phyloP scores from a whole-genome alignment of 2,113 vertebrate species.

The Anthoscopus minutus region DNA sequence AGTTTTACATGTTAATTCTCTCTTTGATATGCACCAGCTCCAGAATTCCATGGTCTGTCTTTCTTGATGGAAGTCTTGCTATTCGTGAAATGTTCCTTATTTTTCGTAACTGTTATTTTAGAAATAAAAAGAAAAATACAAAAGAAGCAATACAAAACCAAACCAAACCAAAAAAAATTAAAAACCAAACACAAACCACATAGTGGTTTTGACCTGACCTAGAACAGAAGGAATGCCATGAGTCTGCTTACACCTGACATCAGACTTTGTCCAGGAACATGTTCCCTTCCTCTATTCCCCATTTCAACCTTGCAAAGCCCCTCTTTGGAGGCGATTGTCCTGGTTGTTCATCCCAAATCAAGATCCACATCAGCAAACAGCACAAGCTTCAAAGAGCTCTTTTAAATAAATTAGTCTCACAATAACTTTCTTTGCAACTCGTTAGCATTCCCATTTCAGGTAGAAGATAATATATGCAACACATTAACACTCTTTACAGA shows the following conservation, averaged over 20 bases:
- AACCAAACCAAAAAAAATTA: no score
- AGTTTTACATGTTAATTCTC: neutral
- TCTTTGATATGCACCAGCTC: neutral
- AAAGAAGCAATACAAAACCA: neutral
- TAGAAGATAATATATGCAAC: slow-evolving; percentile 53
- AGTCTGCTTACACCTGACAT: neutral
- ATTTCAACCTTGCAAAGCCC: neutral
- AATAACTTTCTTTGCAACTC: slow-evolving; percentile 12
- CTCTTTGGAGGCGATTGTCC: neutral
- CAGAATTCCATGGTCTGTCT: neutral
- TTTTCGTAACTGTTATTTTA: neutral
- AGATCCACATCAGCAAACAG: neutral
- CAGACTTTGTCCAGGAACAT: neutral
- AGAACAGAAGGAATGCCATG: neutral
- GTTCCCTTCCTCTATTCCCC: neutral
- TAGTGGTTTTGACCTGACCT: neutral
- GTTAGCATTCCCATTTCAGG: slow-evolving; percentile 32
- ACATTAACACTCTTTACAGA: slow-evolving; percentile 45
- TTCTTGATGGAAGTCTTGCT: neutral
- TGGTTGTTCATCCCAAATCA: neutral
- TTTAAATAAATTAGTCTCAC: slow-evolving; percentile 44
- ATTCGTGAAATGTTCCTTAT: neutral
- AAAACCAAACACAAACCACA: neutral
- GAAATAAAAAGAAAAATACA: neutral
- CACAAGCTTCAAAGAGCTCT: neutral